Conservation (phyloP, 2,888 invertebrate genomes). For the Cyaniris semiargus region DNA sequence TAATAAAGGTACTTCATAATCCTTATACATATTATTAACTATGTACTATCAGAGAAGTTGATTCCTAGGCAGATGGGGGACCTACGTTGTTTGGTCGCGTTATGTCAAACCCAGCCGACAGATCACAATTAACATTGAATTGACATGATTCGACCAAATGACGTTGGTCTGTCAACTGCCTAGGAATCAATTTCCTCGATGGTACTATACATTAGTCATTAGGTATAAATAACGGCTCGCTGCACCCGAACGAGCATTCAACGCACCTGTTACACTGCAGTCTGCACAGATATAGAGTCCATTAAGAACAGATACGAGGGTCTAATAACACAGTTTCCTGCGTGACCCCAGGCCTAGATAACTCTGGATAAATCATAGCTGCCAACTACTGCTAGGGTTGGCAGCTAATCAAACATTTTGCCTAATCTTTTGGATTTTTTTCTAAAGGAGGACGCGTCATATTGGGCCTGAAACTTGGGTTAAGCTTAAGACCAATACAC, state of each 20-base stretch:
- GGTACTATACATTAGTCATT: neutral
- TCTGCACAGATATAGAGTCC: constrained; percentile 34
- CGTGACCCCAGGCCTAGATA: constrained; percentile 40
- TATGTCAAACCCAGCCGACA: no score
- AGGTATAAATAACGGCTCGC: neutral
- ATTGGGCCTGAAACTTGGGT: no score
- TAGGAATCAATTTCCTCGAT: no score
- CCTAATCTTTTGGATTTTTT: no score
- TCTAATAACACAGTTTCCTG: constrained; percentile 41
- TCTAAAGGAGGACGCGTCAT: no score
- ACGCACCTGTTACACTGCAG: constrained; percentile 48
- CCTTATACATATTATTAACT: neutral
- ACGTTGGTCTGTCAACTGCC: no score
- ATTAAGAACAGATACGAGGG: constrained; percentile 34
- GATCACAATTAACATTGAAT: no score
- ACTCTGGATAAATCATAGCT: constrained; percentile 38
- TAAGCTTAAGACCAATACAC: no score
- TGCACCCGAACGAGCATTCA: constrained; percentile 22
- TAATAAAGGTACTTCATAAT: neutral
- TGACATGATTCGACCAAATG: no score
- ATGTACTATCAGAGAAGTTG: no score
- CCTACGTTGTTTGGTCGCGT: no score
- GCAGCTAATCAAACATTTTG: neutral
- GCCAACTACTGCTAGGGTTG: constrained; percentile 3
- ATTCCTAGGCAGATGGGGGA: no score